A percentile compares a stretch with the other conserved stretches of the same genome.
These are phyloP conservation scores for Ceratotherium simum DNA, from an alignment of 2,113 vertebrate species.

Conservation along the genomic window DNA sequence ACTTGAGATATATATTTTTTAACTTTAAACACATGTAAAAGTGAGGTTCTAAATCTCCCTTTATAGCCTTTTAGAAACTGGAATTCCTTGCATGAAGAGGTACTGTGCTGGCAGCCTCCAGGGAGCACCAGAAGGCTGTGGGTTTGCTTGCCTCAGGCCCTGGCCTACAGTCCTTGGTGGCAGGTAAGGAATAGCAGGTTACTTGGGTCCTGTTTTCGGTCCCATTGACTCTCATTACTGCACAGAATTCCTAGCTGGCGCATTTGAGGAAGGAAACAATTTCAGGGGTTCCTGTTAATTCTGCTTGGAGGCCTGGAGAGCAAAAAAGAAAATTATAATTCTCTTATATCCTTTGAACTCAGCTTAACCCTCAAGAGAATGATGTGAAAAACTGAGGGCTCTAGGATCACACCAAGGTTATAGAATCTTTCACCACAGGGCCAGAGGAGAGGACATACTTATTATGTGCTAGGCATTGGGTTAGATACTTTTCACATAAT, in stretches of 20 bases:
- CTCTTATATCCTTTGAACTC: background rate
- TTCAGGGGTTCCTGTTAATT: conserved; percentile 19
- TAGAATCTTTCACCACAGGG: background rate
- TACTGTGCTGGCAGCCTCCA: background rate
- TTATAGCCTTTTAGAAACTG: background rate
- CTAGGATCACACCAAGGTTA: background rate
- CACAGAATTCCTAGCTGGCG: background rate
- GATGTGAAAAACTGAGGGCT: background rate
- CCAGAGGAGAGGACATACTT: background rate
- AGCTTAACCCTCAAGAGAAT: conserved; percentile 18
- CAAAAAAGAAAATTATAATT: conserved; percentile 25
- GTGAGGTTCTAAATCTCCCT: background rate
- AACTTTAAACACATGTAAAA: background rate
- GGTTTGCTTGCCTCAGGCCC: background rate
- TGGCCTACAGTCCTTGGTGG: background rate
- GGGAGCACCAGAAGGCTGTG: background rate
- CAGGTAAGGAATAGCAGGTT: background rate
- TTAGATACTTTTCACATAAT: background rate
- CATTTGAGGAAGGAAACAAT: conserved; percentile 17
- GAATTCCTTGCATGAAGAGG: background rate
- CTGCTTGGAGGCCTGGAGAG: background rate
- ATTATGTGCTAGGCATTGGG: background rate
- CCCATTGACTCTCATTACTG: background rate
- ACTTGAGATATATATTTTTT: background rate
- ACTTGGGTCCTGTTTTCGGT: background rate